Conservation (phyloP, 2,888 invertebrate genomes). For the Gisinianus flammeolus region DNA sequence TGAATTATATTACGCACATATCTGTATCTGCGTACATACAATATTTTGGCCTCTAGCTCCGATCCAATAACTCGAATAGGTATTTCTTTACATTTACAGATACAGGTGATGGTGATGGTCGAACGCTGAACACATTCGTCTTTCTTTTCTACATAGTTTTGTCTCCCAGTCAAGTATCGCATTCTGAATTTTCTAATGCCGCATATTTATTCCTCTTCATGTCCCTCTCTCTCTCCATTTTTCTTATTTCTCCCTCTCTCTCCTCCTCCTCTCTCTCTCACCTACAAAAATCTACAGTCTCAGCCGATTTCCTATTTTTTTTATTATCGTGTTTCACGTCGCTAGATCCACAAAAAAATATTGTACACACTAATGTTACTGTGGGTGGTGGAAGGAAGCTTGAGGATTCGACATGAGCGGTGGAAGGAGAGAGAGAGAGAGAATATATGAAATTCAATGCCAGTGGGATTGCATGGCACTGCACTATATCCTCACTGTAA, state of each 20-base stretch:
- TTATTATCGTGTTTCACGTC: background rate
- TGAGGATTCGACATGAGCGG: background rate
- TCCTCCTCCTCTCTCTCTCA: background rate
- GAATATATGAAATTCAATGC: background rate
- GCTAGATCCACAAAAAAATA: background rate
- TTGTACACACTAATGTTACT: background rate
- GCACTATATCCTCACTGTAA: background rate
- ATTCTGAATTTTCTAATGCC: background rate
- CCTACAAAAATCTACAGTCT: background rate
- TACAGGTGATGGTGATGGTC: too few species aligned
- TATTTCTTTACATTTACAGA: too few species aligned
- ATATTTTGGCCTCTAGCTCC: too few species aligned
- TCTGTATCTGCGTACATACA: too few species aligned
- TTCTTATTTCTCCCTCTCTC: background rate
- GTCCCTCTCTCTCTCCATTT: background rate
- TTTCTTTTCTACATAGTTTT: too few species aligned
- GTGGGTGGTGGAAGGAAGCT: background rate
- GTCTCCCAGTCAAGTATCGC: too few species aligned
- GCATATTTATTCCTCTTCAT: background rate
- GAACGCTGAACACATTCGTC: too few species aligned
- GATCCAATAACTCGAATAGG: too few species aligned
- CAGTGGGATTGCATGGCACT: background rate
- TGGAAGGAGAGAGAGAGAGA: too few species aligned
- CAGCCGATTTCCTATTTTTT: background rate
- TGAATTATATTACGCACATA: too few species aligned